Evolutionary conservation across 2,797 vertebrate genomes (phyloP), one percentile per base, ranked within the genome.

Genomic region (Cirrhinus mrigala): DNA sequence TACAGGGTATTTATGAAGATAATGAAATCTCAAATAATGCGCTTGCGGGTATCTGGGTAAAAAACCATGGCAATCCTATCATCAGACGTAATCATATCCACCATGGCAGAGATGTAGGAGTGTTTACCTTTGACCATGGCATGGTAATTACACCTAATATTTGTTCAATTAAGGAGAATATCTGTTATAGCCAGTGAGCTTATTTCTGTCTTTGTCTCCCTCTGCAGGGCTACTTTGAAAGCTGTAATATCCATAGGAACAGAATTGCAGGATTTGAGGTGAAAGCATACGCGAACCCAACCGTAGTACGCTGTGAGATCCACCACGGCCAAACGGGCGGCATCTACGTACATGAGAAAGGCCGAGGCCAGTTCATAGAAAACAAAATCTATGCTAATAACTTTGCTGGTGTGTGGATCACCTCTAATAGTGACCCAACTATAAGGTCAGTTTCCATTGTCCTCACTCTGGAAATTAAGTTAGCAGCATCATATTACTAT

Each of bases 341-440:
- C 87, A 99, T 99, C 92, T 99, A 99, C 2, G 98, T 99, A 84
- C 98, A 99, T 40, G 98, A 99, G 94, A 99, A 99, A 94, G 98
- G 98, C 89, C 94, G 98, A 58, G 98, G 98, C 89, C 98, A 99
- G 92, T 99, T 99, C 94, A 97, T 99, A 89, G 98, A 99, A 94
- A 99, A 99, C 94, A 99, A 99, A 96, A 99, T 99, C 96, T 99
- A 99, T 97, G 98, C 98, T 95, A 99, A 99, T 94, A 99, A 99
- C 92, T 99, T 99, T 96, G 98, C 98, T 86, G 98, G 98, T 81
- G 98, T 99, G 92, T 99, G 98, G 98, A 99, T 99, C 94, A 99
- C 98, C 89, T 99, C 98, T 77, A 99, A 99, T 93, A 99, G 98
- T 85, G 98, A 99, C 93, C 98, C 98, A 50, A 99, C 98, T 91